Percentiles rank a stretch among this genome's conserved stretches.
Conservation (phyloP, 1,140 invertebrate species). For the Drosophila rufa region DNA sequence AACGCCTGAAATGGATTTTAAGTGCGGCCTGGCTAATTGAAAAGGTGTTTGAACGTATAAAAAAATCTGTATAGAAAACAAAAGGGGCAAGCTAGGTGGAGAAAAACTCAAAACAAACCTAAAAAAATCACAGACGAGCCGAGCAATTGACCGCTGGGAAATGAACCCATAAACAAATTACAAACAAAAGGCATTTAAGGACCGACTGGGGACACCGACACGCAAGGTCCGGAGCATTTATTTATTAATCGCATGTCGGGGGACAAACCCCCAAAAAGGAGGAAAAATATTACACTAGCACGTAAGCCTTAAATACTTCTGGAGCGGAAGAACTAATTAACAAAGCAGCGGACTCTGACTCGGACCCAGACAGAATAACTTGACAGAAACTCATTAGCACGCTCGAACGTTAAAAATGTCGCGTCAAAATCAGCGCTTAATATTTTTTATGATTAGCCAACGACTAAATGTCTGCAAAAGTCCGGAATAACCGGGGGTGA, state of each 20-base stretch:
- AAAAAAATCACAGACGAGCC: slow-evolving; percentile 80
- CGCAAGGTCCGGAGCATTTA: slow-evolving; percentile 71
- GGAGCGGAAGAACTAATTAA: slow-evolving; percentile 82
- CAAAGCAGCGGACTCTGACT: slow-evolving; percentile 44
- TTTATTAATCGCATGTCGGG: slow-evolving; percentile 82
- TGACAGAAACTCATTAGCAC: slow-evolving; percentile 78
- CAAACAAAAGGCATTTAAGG: slow-evolving; percentile 68
- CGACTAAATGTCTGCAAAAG: slow-evolving; percentile 29
- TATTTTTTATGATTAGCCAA: slow-evolving; percentile 77
- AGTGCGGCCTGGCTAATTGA: slow-evolving; percentile 78
- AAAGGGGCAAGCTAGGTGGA: slow-evolving; percentile 41
- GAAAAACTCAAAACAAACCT: slow-evolving; percentile 34
- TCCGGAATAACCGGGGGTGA: background rate
- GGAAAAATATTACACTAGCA: slow-evolving; percentile 61
- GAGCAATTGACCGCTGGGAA: slow-evolving; percentile 84
- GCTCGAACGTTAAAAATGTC: slow-evolving; percentile 83
- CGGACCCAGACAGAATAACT: slow-evolving; percentile 55
- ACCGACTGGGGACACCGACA: slow-evolving; percentile 46
- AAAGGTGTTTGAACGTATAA: slow-evolving; percentile 56
- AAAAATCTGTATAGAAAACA: slow-evolving; percentile 38
- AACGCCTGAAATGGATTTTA: slow-evolving; percentile 81
- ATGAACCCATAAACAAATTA: slow-evolving; percentile 84
- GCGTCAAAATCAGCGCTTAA: slow-evolving; percentile 82
- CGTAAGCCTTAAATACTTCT: slow-evolving; percentile 82
- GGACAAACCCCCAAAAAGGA: slow-evolving; percentile 36